Percentiles rank a stretch among this genome's conserved stretches.
These are phyloP conservation scores for Zophobas atratus DNA, from an alignment of 1,140 invertebrate species.

Conservation along the genomic window DNA sequence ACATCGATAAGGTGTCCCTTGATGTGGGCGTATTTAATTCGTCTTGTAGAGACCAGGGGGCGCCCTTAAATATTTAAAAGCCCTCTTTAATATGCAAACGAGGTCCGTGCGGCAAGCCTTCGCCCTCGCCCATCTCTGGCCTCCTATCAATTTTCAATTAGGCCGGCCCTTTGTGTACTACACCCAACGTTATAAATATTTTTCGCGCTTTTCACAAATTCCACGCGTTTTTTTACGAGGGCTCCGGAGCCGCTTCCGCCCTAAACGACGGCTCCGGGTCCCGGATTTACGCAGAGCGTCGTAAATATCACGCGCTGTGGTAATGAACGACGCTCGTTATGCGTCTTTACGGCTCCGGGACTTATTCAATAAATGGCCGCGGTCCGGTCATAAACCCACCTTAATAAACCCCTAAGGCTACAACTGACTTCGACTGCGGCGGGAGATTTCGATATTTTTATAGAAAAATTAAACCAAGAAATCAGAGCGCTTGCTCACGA, in stretches of 20 bases:
- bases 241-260: constrained; percentile 8
- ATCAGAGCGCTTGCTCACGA: too few species aligned
- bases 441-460: too few species aligned
- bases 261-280: constrained; percentile 24
- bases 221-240: constrained; percentile 15
- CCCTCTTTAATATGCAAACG: constrained; percentile 56
- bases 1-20: constrained; percentile 33
- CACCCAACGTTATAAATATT: constrained; percentile 18
- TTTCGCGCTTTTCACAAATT: constrained; percentile 28
- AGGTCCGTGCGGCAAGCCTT: constrained; percentile 24
- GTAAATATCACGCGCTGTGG: constrained; percentile 41
- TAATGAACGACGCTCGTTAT: constrained; percentile 39
- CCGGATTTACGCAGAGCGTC: constrained; percentile 38
- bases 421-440: too few species aligned
- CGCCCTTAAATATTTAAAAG: constrained; percentile 56
- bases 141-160: constrained; percentile 62
- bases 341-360: constrained; percentile 27
- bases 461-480: too few species aligned
- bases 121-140: constrained; percentile 46
- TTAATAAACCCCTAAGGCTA: constrained; percentile 18
- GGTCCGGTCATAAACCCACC: constrained; percentile 9
- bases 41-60: constrained; percentile 15
- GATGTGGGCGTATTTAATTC: constrained; percentile 38
- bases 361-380: constrained; percentile 41
- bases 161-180: constrained; percentile 53